Evolutionary conservation across 2,797 vertebrate genomes (phyloP).

Genomic region (Morus bassanus): DNA sequence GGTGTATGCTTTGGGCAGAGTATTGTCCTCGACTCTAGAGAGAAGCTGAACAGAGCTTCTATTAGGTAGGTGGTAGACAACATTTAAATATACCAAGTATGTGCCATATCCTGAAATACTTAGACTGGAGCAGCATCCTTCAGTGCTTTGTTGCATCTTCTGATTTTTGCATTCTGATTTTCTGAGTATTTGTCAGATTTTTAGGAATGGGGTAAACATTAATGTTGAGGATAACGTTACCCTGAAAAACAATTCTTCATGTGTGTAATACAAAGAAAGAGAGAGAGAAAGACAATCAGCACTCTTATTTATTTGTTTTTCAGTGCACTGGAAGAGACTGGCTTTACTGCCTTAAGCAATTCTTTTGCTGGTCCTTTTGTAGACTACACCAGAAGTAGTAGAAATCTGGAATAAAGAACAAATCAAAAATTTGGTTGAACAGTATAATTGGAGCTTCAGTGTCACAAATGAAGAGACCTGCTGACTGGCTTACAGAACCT

Average conservation of each 20-base stretch:
- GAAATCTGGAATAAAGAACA: conserved; percentile 72
- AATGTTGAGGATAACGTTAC: neutral
- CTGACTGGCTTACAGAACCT: neutral
- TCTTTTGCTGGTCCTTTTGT: conserved; percentile 76
- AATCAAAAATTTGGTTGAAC: neutral
- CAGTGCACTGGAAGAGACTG: neutral
- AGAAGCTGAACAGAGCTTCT: neutral
- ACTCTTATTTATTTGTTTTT: neutral
- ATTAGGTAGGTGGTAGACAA: neutral
- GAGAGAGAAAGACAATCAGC: neutral
- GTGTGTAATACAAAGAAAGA: neutral
- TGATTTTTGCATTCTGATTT: neutral
- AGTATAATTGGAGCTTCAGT: neutral
- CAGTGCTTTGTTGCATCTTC: neutral
- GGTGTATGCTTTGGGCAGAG: neutral
- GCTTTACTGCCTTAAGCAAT: conserved; percentile 48
- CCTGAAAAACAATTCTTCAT: neutral
- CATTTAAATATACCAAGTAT: neutral
- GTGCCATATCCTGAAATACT: neutral
- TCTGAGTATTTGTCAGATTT: neutral
- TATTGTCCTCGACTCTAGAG: neutral
- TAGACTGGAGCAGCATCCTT: neutral
- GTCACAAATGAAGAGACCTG: neutral
- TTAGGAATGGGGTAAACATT: neutral
- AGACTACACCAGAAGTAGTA: conserved; percentile 60